Evolutionary conservation across 37 sponge, comb jelly and placozoan genomes (phyloP), one percentile per base, ranked within the genome.

Genomic region (Lycopodina hypogea): DNA sequence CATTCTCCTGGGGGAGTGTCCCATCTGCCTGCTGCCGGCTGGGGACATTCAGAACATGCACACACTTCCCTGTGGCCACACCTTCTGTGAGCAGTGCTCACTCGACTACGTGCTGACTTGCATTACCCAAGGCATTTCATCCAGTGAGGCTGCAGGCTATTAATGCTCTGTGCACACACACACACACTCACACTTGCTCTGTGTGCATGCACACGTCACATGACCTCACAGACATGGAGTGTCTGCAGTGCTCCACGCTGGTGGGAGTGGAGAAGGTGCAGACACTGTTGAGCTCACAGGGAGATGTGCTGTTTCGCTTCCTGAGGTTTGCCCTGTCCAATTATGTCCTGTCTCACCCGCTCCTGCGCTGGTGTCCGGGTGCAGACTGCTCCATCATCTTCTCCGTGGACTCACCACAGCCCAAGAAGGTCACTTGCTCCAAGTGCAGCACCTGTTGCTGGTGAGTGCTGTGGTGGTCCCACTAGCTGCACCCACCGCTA

Each of bases 321-420:
- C 74, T 68, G 6, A 42, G 50, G 1, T 66, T 72, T 34, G 56
- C 75, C n/a, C 74, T 88, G 36, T 38, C 75, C 2, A 79, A 83
- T 52, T 78, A 55, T 66, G 83, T 83, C 34, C 68, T 85, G 81
- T 69, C 80, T 40, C 92, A 91, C 59, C 68, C 80, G 24, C 72
- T 88, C 11, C 72, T 91, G 18, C 75, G 92, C 34, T 95, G 96
- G 92, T 95, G 96, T 56, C 92, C 89, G 14, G 96, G 96, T 21
- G 64, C 78, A 35, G 84, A 92, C 56, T 95, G 96, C 72, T 55
- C 74, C 21, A 76, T 89, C 40, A 82, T 89, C 48, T 88, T 93
- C 76, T 70, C 78, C 38, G 93, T 83, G 33, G 56, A 69, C 2
- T 61, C 73, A 37, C 68, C 72, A 22, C 73, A 40, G 28, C 59